Evolutionary conservation across 2,888 invertebrate species (phyloP).

Genomic region (Conistra vaccinii): DNA sequence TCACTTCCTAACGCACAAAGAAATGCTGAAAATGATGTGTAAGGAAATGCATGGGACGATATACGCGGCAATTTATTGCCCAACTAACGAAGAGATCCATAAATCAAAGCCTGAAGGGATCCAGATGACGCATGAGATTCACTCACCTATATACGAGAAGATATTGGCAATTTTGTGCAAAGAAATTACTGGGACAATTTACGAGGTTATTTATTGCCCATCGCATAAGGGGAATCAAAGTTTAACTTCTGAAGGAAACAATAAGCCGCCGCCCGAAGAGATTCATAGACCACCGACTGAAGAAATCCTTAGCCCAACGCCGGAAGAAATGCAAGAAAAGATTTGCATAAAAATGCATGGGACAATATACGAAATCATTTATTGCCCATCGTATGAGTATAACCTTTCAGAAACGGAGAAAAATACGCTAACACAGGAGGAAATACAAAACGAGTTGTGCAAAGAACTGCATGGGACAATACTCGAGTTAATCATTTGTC

Average conservation of each 20-base stretch:
- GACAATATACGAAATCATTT: conserved; percentile 9
- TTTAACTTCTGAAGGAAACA: background rate
- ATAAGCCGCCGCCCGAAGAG: background rate
- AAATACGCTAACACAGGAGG: too few species aligned
- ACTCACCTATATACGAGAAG: conserved; percentile 6
- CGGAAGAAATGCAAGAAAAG: conserved; percentile 8
- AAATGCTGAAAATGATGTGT: conserved; percentile 27
- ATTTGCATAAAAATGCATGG: conserved; percentile 16
- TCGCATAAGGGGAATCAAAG: background rate
- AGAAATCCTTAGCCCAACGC: background rate
- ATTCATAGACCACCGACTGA: background rate
- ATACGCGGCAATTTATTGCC: conserved; percentile 23
- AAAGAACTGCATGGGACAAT: too few species aligned
- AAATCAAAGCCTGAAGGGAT: background rate
- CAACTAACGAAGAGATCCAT: too few species aligned
- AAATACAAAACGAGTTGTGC: too few species aligned
- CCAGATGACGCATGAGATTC: background rate
- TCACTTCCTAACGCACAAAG: background rate
- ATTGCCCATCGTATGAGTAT: background rate
- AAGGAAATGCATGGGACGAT: conserved; percentile 20
- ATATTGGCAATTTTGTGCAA: conserved; percentile 13
- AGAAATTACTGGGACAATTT: conserved; percentile 8
- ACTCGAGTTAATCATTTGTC: too few species aligned
- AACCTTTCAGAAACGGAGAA: too few species aligned
- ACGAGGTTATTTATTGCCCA: conserved; percentile 6